Evolutionary conservation across 2,888 invertebrate species (phyloP).

Genomic region (Hoplodrina ambigua): DNA sequence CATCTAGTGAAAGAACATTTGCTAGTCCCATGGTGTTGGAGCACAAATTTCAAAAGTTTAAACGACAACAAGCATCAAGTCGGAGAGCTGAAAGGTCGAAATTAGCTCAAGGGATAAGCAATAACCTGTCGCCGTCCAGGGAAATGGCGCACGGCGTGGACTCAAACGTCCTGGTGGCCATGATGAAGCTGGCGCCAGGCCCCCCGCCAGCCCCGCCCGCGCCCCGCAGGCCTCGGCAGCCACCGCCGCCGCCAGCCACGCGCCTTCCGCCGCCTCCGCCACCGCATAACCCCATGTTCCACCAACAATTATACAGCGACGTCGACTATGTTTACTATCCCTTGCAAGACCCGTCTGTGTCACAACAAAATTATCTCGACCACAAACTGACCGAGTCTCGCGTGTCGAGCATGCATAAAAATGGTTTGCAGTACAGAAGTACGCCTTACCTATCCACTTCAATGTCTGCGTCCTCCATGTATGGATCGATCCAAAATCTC

Average conservation of each 20-base stretch:
- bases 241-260: conserved; percentile 92
- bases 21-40: conserved; percentile 88
- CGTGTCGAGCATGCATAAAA: conserved; percentile 91
- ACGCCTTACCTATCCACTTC: conserved; percentile 94
- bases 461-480: conserved; percentile 92
- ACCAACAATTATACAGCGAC: conserved; percentile 97
- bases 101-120: conserved; percentile 86
- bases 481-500: conserved; percentile 95
- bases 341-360: conserved; percentile 96
- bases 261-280: conserved; percentile 93
- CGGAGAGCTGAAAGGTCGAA: conserved; percentile 92
- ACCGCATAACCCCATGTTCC: conserved; percentile 96
- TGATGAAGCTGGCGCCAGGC: conserved; percentile 91
- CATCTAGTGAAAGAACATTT: conserved; percentile 90
- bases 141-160: conserved; percentile 82
- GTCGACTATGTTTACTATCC: conserved; percentile 98
- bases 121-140: conserved; percentile 86
- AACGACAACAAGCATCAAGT: conserved; percentile 88
- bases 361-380: conserved; percentile 97
- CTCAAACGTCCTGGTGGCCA: conserved; percentile 90
- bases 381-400: conserved; percentile 95
- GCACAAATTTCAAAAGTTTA: conserved; percentile 87
- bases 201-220: conserved; percentile 79
- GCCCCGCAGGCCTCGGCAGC: conserved; percentile 91
- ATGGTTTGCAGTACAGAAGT: conserved; percentile 94